These are phyloP conservation scores for Phortica magna DNA, from an alignment of 2,888 invertebrate species.

Conservation along the genomic window DNA sequence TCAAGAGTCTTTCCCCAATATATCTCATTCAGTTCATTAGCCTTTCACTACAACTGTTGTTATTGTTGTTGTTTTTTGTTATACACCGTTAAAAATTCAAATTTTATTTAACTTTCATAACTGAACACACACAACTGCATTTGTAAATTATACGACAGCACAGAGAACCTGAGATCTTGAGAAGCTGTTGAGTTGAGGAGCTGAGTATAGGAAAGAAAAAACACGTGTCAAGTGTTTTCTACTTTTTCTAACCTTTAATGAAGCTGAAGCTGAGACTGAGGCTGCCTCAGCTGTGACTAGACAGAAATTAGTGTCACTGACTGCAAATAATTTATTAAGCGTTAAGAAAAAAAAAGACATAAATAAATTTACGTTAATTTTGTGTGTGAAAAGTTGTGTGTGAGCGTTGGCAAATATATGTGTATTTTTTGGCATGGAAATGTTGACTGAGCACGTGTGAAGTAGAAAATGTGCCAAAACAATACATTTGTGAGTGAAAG, in stretches of 20 bases:
- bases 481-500: not conserved
- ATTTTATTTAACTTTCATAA: slow-evolving; percentile 9
- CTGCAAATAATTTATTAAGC: slow-evolving; percentile 19
- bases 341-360: not conserved
- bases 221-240: slow-evolving; percentile 16
- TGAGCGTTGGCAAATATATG: not conserved
- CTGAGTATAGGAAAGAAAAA: not conserved
- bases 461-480: not conserved
- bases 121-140: not conserved
- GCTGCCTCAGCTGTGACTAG: not conserved
- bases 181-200: not conserved
- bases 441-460: not conserved
- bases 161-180: not conserved
- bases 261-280: not conserved
- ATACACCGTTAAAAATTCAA: not conserved
- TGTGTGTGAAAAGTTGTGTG: slow-evolving; percentile 2
- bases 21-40: not conserved
- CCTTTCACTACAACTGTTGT: not conserved
- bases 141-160: not conserved
- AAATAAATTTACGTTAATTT: not conserved
- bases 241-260: not conserved
- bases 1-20: not conserved
- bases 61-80: not conserved
- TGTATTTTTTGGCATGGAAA: not conserved
- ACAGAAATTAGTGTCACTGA: not conserved